Conservation (phyloP, 2,888 invertebrate species). For the Lomographa bimaculata region DNA sequence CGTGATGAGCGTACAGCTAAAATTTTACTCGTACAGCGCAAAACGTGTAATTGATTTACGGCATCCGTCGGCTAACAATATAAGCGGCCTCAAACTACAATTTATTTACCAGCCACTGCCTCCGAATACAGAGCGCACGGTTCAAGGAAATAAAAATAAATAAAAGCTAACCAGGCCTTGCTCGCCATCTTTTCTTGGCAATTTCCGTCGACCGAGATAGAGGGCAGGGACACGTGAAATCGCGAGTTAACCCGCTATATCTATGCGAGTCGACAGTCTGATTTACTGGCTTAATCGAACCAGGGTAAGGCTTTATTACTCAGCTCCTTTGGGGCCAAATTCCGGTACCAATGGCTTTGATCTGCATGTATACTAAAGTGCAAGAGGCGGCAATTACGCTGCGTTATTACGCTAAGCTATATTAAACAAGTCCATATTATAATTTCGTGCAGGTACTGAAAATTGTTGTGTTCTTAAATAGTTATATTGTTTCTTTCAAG, state of each 20-base stretch:
- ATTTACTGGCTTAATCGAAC: slow-evolving; percentile 73
- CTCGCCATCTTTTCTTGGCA: slow-evolving; percentile 67
- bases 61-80: slow-evolving; percentile 30
- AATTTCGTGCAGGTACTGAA: no score
- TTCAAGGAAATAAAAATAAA: slow-evolving; percentile 67
- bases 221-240: slow-evolving; percentile 71
- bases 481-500: no score
- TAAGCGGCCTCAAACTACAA: slow-evolving; percentile 47
- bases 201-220: slow-evolving; percentile 69
- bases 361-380: no score
- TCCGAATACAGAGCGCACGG: slow-evolving; percentile 43
- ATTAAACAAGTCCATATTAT: no score
- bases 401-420: no score
- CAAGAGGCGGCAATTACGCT: no score
- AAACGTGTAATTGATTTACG: slow-evolving; percentile 35
- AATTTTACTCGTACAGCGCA: neutral
- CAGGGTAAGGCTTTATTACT: slow-evolving; percentile 57
- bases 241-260: slow-evolving; percentile 70
- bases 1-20: no score
- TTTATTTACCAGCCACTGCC: slow-evolving; percentile 53
- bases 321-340: slow-evolving; percentile 47
- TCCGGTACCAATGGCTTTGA: slow-evolving; percentile 34
- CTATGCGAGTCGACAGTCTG: slow-evolving; percentile 66
- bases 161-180: slow-evolving; percentile 52
- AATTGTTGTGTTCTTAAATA: no score